phyloP scores from a whole-genome alignment of 1,140 invertebrate species.

The Matsumurasca onukii region DNA sequence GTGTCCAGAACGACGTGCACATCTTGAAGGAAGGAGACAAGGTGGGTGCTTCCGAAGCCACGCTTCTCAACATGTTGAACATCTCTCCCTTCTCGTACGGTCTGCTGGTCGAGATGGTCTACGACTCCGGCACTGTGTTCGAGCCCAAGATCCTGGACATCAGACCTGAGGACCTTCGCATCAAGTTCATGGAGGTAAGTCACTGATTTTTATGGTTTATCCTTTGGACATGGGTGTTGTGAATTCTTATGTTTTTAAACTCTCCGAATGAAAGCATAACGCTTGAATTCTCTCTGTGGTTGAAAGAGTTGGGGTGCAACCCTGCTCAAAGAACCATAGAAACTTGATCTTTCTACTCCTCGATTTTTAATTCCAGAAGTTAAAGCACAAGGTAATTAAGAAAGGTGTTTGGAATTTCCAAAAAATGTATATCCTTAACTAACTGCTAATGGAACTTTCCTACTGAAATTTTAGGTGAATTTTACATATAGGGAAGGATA shows the following conservation, averaged over 20 bases:
- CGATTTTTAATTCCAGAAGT: no score
- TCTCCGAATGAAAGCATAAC: no score
- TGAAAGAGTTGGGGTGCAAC: no score
- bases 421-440: no score
- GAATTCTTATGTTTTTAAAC: neutral
- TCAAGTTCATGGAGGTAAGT: conserved; percentile 76
- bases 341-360: no score
- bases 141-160: conserved; percentile 97
- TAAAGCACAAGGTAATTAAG: no score
- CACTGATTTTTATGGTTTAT: neutral
- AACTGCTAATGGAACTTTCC: no score
- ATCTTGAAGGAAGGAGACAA: conserved; percentile 95
- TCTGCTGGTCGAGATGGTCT: conserved; percentile 92
- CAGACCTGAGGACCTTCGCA: conserved; percentile 91
- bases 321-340: no score
- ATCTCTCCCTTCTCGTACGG: conserved; percentile 99
- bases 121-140: conserved; percentile 98
- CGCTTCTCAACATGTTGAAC: conserved; percentile 99
- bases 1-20: conserved; percentile 85
- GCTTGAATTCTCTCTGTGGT: no score
- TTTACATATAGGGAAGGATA: no score
- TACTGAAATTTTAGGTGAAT: no score
- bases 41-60: conserved; percentile 97
- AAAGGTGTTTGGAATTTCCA: no score
- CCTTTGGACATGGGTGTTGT: neutral